phyloP scores from a whole-genome alignment of 1,140 invertebrate genomes.

The Rhagoletis zephyria region DNA sequence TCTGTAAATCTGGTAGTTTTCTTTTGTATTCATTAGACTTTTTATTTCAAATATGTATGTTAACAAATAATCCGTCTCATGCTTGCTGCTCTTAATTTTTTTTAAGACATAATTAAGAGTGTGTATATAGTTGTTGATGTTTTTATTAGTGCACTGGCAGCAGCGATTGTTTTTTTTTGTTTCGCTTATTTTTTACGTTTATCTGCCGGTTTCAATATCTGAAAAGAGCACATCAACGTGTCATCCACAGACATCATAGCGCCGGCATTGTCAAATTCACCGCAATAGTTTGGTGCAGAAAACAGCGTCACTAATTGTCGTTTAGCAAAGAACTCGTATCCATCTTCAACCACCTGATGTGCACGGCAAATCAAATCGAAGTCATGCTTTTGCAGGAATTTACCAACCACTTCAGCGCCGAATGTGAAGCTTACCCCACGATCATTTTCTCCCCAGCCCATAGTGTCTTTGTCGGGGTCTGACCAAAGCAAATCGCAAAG shows the following conservation, averaged over 20 bases:
- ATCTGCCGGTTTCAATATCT: conserved; percentile 98
- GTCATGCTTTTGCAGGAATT: conserved; percentile 95
- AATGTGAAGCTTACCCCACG: conserved; percentile 97
- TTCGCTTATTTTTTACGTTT: conserved; percentile 96
- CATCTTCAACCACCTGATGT: conserved; percentile 98
- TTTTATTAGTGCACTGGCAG: conserved; percentile 41
- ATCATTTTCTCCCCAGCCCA: conserved; percentile 96
- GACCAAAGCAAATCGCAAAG: conserved; percentile 98
- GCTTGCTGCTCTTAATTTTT: conserved; percentile 55
- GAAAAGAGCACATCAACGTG: conserved; percentile 98
- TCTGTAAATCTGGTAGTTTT: conserved; percentile 62
- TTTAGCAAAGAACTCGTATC: conserved; percentile 99
- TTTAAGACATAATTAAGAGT: conserved; percentile 36
- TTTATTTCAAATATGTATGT: conserved; percentile 60
- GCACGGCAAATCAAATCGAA: conserved; percentile 97
- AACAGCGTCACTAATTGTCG: conserved; percentile 97
- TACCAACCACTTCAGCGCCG: conserved; percentile 91
- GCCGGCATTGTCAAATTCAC: conserved; percentile 97
- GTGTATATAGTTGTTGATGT: conserved; percentile 21
- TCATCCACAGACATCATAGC: conserved; percentile 99
- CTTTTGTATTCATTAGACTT: conserved; percentile 62
- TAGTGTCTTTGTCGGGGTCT: conserved; percentile 93
- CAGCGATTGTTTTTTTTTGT: conserved; percentile 15
- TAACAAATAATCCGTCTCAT: conserved; percentile 59
- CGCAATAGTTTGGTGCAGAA: conserved; percentile 97